phyloP scores from a whole-genome alignment of 2,888 invertebrate genomes.

The Quadroppia sp. region DNA sequence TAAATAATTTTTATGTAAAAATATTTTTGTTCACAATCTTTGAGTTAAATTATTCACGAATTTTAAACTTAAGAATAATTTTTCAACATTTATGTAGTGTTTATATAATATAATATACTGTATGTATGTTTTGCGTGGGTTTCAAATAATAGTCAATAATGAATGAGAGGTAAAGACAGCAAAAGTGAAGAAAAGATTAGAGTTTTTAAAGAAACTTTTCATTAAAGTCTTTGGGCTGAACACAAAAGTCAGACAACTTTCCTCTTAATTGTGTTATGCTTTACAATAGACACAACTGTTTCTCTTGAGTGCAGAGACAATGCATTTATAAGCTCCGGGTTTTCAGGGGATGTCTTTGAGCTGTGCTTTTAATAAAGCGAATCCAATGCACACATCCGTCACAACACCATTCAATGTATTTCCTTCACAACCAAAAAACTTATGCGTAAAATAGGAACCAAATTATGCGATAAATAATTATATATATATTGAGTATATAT shows the following conservation, averaged over 20 bases:
- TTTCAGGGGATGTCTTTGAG: constrained; percentile 13
- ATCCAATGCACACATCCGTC: constrained; percentile 22
- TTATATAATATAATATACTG: background rate
- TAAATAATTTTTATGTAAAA: background rate
- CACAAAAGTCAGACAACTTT: background rate
- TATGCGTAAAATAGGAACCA: background rate
- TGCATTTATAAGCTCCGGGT: background rate
- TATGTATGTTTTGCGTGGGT: background rate
- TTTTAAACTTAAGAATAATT: background rate
- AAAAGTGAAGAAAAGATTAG: background rate
- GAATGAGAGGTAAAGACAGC: background rate
- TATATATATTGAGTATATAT: no score
- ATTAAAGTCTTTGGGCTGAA: background rate
- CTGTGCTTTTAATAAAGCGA: constrained; percentile 23
- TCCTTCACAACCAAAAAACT: background rate
- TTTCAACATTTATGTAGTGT: no score
- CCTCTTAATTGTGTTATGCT: background rate
- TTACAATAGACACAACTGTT: background rate
- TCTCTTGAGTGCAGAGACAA: background rate
- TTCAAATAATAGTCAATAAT: background rate
- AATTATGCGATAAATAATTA: background rate
- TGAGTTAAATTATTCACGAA: background rate
- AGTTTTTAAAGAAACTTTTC: background rate
- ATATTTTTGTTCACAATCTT: background rate
- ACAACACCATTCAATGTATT: constrained; percentile 9